Conservation (phyloP, 2,888 invertebrate genomes). For the Philonicus albiceps region DNA sequence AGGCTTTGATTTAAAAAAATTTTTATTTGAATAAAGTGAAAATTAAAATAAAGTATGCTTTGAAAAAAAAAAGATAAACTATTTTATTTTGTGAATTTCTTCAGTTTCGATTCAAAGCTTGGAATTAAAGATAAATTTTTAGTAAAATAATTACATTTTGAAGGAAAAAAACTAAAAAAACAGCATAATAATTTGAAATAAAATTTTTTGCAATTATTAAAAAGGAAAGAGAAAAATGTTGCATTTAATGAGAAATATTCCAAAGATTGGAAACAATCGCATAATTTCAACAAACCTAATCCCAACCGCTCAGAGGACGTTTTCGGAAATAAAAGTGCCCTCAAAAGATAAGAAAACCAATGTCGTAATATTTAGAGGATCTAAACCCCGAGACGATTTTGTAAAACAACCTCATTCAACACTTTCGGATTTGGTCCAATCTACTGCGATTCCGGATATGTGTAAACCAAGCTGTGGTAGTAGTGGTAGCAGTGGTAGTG, state of each 20-base stretch:
- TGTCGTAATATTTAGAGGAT: background rate
- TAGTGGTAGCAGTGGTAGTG: too few species aligned
- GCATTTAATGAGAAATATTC: background rate
- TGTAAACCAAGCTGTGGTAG: background rate
- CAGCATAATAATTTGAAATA: background rate
- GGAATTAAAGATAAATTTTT: background rate
- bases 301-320: background rate
- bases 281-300: background rate
- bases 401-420: background rate
- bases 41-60: background rate
- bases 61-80: background rate
- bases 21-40: too few species aligned
- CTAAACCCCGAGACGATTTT: background rate
- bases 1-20: background rate
- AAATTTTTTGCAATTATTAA: background rate
- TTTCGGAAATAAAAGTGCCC: background rate
- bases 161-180: background rate
- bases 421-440: background rate
- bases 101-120: background rate
- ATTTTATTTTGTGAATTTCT: background rate
- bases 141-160: background rate
- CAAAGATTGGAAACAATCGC: background rate
- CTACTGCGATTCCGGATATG: background rate
- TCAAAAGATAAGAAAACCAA: background rate
- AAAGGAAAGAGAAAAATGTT: background rate